Base-by-base conservation (phyloP, 2,797 vertebrate species). In the Vireo griseus region DNA sequence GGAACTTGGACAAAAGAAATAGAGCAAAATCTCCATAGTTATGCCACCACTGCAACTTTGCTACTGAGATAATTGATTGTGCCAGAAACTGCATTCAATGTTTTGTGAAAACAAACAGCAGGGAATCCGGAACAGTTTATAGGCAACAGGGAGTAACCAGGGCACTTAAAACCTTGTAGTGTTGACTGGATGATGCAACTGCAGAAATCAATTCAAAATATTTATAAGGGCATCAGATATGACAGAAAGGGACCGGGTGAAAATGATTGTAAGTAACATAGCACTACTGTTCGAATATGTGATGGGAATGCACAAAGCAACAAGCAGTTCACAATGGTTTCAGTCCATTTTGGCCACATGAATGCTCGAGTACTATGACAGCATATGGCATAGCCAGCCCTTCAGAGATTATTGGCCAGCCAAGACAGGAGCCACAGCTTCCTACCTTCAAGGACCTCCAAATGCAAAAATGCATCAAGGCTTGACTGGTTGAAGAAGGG, bases 131-230 rank as follows among this genome's bases (percentile, higher is more conserved):
- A 73, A 79, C 7, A 10, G 76, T 86, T 95, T 88, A 88, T 11
- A 88, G 78, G 84, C 74, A 93, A 81, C 45, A 76, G n/a, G 14
- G 10, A 88, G 80, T 73, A 93, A 86, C 31, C 33, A 93, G 47
- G 54, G 47, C 72, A 68, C 55, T 65, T 79, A 75, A 81, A 68
- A 92, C 51, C 61, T 87, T 85, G 66, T 84, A 66, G 61, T 28
- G 55, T 26, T 93, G 94, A 94, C 80, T 25, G 2, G 45, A 90
- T 94, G 89, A 83, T 13, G 20, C 58, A 94, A 88, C 52, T 91
- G 73, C 71, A 92, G 83, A 94, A 97, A 96, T 97, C 93, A 93
- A 95, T 21, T 4, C 54, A 71, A 75, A 86, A 84, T 54, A 54
- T 77, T 90, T 94, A 90, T 50, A 93, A 96, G 71, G 35, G 55